These are phyloP conservation scores for Litoditis marina DNA, from an alignment of 2,888 invertebrate genomes.

Conservation along the genomic window DNA sequence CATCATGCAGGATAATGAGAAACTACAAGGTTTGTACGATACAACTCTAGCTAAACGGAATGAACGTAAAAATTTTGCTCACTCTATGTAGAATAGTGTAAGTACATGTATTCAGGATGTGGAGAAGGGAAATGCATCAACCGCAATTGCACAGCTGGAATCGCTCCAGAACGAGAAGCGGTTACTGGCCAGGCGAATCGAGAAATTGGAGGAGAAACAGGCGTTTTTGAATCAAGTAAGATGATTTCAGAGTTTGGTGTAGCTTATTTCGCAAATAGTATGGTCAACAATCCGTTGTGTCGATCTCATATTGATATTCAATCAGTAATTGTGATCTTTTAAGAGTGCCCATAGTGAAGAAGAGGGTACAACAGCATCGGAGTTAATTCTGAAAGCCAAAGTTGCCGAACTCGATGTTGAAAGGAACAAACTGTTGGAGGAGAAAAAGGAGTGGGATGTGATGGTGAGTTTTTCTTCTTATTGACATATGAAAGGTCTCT, in stretches of 20 bases:
- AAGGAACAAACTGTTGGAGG: neutral
- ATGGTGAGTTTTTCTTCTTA: no score
- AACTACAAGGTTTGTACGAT: no score
- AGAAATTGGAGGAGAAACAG: slow-evolving; percentile 15
- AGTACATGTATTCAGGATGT: slow-evolving; percentile 11
- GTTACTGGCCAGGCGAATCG: neutral
- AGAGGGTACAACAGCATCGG: slow-evolving; percentile 8
- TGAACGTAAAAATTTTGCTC: no score
- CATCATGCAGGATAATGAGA: no score
- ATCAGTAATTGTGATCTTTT: neutral
- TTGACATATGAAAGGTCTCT: no score
- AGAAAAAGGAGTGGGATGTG: slow-evolving; percentile 6
- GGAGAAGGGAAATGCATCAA: neutral
- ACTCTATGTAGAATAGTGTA: no score
- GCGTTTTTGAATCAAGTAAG: slow-evolving; percentile 10
- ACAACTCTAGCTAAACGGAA: no score
- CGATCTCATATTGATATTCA: no score
- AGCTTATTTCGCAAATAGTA: no score
- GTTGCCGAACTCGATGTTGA: slow-evolving; percentile 2
- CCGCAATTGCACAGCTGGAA: neutral
- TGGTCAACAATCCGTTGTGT: neutral
- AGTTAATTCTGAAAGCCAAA: slow-evolving; percentile 12
- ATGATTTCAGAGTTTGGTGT: no score
- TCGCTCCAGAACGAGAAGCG: slow-evolving; percentile 2
- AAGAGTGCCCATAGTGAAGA: slow-evolving; percentile 2